Percentiles rank a stretch among this genome's conserved stretches.
phyloP scores from a whole-genome alignment of 1,140 invertebrate genomes.

The Geopemphigus sp. region DNA sequence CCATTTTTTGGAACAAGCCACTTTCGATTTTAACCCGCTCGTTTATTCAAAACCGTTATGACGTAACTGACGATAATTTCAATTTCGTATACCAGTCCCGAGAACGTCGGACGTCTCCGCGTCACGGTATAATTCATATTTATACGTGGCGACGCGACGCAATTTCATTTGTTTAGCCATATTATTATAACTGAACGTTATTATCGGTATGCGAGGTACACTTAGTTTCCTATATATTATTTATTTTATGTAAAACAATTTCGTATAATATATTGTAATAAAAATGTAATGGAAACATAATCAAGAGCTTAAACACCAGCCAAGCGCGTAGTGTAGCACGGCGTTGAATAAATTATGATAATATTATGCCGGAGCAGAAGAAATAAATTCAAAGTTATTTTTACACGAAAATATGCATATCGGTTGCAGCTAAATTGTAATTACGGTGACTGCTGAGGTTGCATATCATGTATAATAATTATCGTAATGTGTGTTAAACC shows the following conservation, averaged over 20 bases:
- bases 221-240: background rate
- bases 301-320: constrained; percentile 9
- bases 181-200: background rate
- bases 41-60: too few relatives aligned
- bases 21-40: too few relatives aligned
- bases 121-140: too few relatives aligned
- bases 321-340: background rate
- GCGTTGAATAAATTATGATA: constrained; percentile 4
- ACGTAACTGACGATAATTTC: too few relatives aligned
- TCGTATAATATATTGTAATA: too few relatives aligned
- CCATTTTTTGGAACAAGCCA: too few relatives aligned
- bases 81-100: too few relatives aligned
- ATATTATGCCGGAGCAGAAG: background rate
- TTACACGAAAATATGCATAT: constrained; percentile 6
- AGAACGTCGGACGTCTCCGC: too few relatives aligned
- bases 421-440: background rate
- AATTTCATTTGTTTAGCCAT: too few relatives aligned
- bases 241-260: too few relatives aligned
- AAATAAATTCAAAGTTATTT: constrained; percentile 9
- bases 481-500: constrained; percentile 13
- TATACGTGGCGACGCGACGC: too few relatives aligned
- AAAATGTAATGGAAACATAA: constrained; percentile 1
- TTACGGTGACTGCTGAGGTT: background rate
- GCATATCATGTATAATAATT: background rate
- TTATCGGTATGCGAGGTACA: background rate